These are phyloP conservation scores for Thermophis baileyi DNA, from an alignment of 2,113 vertebrate genomes.

Conservation along the genomic window DNA sequence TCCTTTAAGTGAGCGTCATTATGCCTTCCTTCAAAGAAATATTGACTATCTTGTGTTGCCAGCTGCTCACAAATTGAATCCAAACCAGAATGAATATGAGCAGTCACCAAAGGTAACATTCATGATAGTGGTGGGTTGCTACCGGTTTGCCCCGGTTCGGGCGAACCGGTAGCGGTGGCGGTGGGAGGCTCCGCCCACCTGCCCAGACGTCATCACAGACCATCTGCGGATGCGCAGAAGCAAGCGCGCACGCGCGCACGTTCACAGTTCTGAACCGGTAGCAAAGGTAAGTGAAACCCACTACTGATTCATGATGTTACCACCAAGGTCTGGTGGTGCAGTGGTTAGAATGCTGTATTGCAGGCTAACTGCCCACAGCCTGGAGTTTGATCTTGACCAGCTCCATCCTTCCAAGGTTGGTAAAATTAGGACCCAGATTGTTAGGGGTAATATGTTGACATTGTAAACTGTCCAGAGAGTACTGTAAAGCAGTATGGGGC, in stretches of 20 bases:
- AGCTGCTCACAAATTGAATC: neutral
- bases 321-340: too few species aligned
- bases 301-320: neutral
- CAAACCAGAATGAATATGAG: neutral
- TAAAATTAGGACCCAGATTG: neutral
- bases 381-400: neutral
- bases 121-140: too few species aligned
- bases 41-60: neutral
- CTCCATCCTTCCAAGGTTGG: neutral
- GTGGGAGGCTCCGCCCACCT: too few species aligned
- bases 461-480: neutral
- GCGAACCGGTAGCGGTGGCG: too few species aligned
- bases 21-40: neutral
- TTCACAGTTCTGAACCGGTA: too few species aligned
- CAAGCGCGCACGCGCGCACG: too few species aligned
- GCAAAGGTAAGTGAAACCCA: too few species aligned
- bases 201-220: too few species aligned
- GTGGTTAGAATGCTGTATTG: too few species aligned
- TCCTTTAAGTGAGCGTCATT: neutral
- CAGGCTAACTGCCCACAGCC: neutral
- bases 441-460: neutral
- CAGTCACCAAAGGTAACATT: neutral
- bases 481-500: neutral
- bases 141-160: too few species aligned
- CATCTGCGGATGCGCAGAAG: too few species aligned